phyloP scores from a whole-genome alignment of 2,888 invertebrate genomes.

The Eugnorisma glareosa region DNA sequence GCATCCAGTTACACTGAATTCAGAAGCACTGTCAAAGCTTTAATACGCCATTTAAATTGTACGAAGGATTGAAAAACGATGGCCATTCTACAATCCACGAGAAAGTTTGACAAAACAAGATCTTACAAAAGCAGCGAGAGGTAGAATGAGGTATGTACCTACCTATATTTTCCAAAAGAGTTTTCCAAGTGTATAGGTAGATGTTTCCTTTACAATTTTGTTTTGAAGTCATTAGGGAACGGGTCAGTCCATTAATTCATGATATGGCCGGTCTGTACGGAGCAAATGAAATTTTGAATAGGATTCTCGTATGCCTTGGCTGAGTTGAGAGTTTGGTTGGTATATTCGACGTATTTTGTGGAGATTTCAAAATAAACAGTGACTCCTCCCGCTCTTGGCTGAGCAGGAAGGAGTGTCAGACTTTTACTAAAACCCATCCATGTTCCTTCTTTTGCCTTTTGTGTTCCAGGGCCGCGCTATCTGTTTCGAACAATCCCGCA shows the following conservation, averaged over 20 bases:
- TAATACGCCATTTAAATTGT: constrained; percentile 20
- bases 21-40: constrained; percentile 5
- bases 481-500: too few relatives aligned
- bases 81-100: constrained; percentile 16
- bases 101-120: constrained; percentile 34
- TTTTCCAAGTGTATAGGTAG: not conserved
- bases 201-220: constrained; percentile 16
- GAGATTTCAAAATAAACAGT: not conserved
- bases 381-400: too few relatives aligned
- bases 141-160: constrained; percentile 16
- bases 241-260: constrained; percentile 18
- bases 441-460: too few relatives aligned
- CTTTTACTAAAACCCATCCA: too few relatives aligned
- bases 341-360: not conserved
- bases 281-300: constrained; percentile 13
- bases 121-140: constrained; percentile 13
- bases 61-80: constrained; percentile 21
- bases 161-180: constrained; percentile 1
- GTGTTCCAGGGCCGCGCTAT: too few relatives aligned
- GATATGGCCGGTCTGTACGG: not conserved
- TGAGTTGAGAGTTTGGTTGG: not conserved
- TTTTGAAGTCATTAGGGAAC: constrained; percentile 36
- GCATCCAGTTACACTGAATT: constrained; percentile 16
- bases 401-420: too few relatives aligned
- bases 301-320: not conserved